These are phyloP conservation scores for Myiagra hebetior DNA, from an alignment of 2,113 vertebrate genomes.

Conservation along the genomic window DNA sequence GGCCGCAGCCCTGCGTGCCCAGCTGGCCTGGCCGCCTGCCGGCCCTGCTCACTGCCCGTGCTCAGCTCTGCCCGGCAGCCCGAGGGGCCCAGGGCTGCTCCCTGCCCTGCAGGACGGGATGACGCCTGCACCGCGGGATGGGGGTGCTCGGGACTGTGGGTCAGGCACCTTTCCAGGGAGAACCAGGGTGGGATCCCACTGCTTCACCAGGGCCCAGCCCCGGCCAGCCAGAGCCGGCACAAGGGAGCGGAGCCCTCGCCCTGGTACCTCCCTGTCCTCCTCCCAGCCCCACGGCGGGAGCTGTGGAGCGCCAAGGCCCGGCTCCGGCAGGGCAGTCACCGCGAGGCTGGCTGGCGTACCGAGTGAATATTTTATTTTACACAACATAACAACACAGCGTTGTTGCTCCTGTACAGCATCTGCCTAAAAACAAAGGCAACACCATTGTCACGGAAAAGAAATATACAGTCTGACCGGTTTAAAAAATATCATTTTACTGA, in stretches of 20 bases:
- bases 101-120: fast-evolving
- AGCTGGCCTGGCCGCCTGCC: not conserved
- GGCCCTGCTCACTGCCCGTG: fast-evolving
- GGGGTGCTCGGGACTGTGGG: fast-evolving
- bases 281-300: not conserved
- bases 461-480: conserved; percentile 73
- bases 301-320: not conserved
- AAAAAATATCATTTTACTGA: conserved; percentile 89
- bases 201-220: not conserved
- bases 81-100: fast-evolving
- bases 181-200: fast-evolving
- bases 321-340: conserved; percentile 10
- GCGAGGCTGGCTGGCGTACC: conserved; percentile 67
- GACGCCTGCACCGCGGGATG: fast-evolving
- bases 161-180: fast-evolving
- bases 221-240: fast-evolving
- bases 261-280: not conserved
- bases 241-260: not conserved
- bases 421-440: conserved; percentile 86
- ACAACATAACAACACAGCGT: conserved; percentile 89
- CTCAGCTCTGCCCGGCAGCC: fast-evolving
- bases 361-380: conserved; percentile 87
- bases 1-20: not conserved
- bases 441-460: conserved; percentile 81
- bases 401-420: conserved; percentile 87